phyloP scores from a whole-genome alignment of 2,888 invertebrate species.

The Phytoseiulus persimilis region DNA sequence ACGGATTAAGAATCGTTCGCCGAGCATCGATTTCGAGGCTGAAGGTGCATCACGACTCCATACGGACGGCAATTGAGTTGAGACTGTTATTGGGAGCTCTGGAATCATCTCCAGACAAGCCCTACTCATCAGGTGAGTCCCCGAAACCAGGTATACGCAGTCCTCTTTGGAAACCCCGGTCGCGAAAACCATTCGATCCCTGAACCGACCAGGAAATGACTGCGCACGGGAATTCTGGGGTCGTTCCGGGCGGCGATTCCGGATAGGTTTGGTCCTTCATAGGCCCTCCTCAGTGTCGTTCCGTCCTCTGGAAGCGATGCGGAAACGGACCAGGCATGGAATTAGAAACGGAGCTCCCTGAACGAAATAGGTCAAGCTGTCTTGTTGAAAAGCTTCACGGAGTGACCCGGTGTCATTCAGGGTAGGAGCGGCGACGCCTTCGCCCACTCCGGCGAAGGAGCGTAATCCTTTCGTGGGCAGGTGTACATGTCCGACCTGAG shows the following conservation, averaged over 20 bases:
- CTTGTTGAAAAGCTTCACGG: neutral
- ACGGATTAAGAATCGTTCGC: neutral
- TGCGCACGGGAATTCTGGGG: too few relatives aligned
- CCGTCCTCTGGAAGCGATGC: neutral
- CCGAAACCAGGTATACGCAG: too few relatives aligned
- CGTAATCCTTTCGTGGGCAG: neutral
- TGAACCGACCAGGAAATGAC: too few relatives aligned
- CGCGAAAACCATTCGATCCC: too few relatives aligned
- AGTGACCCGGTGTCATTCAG: too few relatives aligned
- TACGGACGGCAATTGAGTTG: neutral
- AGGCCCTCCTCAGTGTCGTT: too few relatives aligned
- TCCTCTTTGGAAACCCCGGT: too few relatives aligned
- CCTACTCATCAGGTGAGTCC: neutral
- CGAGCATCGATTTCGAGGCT: neutral
- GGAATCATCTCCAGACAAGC: neutral
- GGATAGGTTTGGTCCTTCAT: too few relatives aligned
- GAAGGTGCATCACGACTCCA: neutral
- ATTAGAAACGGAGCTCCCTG: neutral
- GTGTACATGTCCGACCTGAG: neutral
- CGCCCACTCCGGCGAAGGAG: neutral
- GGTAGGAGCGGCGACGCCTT: too few relatives aligned
- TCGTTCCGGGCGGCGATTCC: too few relatives aligned
- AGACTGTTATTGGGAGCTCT: constrained; percentile 5
- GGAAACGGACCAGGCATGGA: neutral
- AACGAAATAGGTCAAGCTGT: neutral